Evolutionary conservation across 2,797 vertebrate species (phyloP).

Genomic region (Tadarida brasiliensis): DNA sequence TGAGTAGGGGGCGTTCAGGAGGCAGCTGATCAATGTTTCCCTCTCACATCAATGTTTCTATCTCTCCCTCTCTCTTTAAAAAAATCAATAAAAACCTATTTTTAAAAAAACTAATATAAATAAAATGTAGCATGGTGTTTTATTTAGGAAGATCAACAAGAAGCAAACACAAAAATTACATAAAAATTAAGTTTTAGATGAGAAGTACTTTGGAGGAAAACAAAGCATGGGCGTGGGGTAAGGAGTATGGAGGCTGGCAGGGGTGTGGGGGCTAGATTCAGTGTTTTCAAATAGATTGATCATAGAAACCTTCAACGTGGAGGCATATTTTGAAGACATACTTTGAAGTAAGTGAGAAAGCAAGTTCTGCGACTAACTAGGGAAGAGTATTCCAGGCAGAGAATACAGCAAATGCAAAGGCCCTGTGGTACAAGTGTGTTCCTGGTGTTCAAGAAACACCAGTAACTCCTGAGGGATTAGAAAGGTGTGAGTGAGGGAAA

Average conservation of each 20-base stretch:
- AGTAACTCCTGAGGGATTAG: neutral
- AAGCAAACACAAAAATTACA: neutral
- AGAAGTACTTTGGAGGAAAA: neutral
- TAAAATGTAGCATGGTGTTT: neutral
- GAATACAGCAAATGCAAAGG: neutral
- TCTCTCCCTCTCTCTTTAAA: too few relatives aligned
- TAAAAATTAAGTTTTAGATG: neutral
- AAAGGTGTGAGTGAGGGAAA: neutral
- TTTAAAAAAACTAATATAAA: neutral
- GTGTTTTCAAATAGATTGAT: neutral
- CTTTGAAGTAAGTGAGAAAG: neutral
- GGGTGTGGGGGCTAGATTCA: neutral
- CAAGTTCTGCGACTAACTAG: neutral
- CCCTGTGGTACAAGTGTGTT: neutral
- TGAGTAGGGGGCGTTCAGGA: too few relatives aligned
- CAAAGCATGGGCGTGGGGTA: neutral
- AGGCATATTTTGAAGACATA: neutral
- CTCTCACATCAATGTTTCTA: too few relatives aligned
- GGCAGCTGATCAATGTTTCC: too few relatives aligned
- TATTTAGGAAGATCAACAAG: neutral
- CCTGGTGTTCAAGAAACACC: neutral
- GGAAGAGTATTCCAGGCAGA: neutral
- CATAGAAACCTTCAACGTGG: slow-evolving; percentile 7
- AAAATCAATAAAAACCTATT: too few relatives aligned
- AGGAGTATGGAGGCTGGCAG: neutral